Percentiles rank a stretch among this genome's conserved stretches.
phyloP scores from a whole-genome alignment of 2,888 invertebrate genomes.

The Malthinus seriepunctatus region DNA sequence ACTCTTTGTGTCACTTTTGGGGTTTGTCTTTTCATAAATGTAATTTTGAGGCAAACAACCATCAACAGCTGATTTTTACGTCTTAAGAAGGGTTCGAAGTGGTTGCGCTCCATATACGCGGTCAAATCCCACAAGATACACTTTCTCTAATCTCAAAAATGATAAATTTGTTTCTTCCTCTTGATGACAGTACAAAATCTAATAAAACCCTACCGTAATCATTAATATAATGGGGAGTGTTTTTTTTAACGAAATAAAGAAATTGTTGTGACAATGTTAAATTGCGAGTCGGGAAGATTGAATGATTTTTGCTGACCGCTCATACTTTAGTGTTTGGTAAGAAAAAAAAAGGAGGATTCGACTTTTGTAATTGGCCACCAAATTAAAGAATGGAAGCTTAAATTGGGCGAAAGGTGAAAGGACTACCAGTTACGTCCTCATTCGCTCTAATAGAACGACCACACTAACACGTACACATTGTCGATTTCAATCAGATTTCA shows the following conservation, averaged over 20 bases:
- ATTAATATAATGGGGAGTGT: slow-evolving; percentile 8
- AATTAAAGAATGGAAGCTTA: slow-evolving; percentile 44
- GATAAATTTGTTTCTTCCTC: slow-evolving; percentile 23
- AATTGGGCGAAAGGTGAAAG: slow-evolving; percentile 53
- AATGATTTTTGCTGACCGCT: background rate
- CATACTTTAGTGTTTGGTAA: background rate
- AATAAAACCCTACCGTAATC: slow-evolving; percentile 12
- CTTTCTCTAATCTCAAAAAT: slow-evolving; percentile 17
- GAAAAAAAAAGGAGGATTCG: background rate
- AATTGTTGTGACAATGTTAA: slow-evolving; percentile 1
- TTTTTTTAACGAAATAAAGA: background rate
- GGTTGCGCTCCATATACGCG: background rate
- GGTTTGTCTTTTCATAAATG: background rate
- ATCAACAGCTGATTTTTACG: background rate
- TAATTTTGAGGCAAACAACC: background rate
- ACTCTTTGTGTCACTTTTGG: background rate
- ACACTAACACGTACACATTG: slow-evolving; percentile 35
- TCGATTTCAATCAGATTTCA: slow-evolving; percentile 36
- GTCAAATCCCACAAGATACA: slow-evolving; percentile 12
- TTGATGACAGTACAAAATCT: slow-evolving; percentile 19
- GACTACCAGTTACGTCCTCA: slow-evolving; percentile 44
- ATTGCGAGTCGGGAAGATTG: background rate
- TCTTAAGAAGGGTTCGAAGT: background rate
- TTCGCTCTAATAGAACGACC: slow-evolving; percentile 34
- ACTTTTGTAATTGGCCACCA: slow-evolving; percentile 34